Evolutionary conservation across 2,113 vertebrate genomes (phyloP).

Genomic region (Petrocephalus zakoni): DNA sequence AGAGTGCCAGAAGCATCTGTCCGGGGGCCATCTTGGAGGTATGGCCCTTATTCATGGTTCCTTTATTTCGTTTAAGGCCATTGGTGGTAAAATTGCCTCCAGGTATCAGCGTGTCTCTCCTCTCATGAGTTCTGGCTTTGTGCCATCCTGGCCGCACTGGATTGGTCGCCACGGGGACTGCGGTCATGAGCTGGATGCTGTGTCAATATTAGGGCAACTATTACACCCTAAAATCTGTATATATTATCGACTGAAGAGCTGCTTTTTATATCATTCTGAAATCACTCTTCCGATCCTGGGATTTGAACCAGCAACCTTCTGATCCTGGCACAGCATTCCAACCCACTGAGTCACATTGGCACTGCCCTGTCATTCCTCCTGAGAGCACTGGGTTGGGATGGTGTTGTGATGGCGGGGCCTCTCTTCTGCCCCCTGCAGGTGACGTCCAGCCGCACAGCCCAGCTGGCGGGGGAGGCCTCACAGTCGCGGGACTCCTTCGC

Average conservation of each 20-base stretch:
- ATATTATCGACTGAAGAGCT: not conserved
- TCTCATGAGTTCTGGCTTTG: no score
- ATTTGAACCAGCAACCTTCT: not conserved
- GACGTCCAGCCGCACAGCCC: constrained; percentile 71
- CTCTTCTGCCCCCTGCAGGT: constrained; percentile 52
- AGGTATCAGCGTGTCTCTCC: no score
- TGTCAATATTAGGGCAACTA: not conserved
- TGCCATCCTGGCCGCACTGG: not conserved
- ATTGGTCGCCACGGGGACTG: not conserved
- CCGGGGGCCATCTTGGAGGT: not conserved
- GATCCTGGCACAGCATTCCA: not conserved
- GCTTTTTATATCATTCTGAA: not conserved
- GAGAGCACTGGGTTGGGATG: not conserved
- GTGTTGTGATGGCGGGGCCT: not conserved
- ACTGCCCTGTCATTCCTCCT: not conserved
- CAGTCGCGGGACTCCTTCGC: constrained; percentile 78
- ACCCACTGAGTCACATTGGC: not conserved
- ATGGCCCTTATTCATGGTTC: not conserved
- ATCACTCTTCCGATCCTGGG: not conserved
- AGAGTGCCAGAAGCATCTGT: not conserved
- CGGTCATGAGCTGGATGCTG: not conserved
- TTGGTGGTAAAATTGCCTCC: not conserved
- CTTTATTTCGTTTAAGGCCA: not conserved
- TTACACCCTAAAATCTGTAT: no score
- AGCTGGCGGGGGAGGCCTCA: constrained; percentile 64